phyloP scores from a whole-genome alignment of 2,113 vertebrate species.

The Eurypyga helias region DNA sequence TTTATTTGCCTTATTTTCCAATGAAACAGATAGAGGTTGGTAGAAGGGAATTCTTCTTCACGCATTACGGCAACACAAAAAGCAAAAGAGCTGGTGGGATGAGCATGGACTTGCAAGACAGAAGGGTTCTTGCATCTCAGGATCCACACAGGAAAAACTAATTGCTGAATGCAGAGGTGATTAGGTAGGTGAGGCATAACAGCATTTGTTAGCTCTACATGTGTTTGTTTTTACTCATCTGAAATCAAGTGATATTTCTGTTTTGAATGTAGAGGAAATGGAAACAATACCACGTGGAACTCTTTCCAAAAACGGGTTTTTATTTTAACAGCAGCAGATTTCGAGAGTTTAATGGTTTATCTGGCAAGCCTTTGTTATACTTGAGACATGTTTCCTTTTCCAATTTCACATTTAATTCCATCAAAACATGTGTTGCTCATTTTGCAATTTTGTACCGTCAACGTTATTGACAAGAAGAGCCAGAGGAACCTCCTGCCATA shows the following conservation, averaged over 20 bases:
- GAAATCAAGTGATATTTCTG: not conserved
- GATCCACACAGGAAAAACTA: not conserved
- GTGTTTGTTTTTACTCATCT: not conserved
- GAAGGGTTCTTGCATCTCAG: not conserved
- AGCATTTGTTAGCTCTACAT: not conserved
- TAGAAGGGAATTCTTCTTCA: not conserved
- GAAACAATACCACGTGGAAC: not conserved
- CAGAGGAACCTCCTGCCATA: not conserved
- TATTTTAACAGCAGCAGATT: constrained; percentile 7
- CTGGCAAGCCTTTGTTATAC: constrained; percentile 6
- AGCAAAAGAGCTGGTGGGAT: not conserved
- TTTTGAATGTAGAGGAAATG: not conserved
- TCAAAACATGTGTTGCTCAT: not conserved
- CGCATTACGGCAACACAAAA: not conserved
- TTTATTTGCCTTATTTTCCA: not conserved
- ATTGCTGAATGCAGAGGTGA: not conserved
- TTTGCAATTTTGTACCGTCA: not conserved
- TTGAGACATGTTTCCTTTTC: not conserved
- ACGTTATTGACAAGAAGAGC: not conserved
- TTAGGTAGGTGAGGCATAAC: not conserved
- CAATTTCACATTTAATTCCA: not conserved
- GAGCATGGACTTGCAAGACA: not conserved
- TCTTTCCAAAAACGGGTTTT: not conserved
- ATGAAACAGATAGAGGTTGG: not conserved
- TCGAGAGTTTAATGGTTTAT: not conserved